These are phyloP conservation scores for Hoplodrina ambigua DNA, from an alignment of 2,888 invertebrate genomes.

Conservation along the genomic window DNA sequence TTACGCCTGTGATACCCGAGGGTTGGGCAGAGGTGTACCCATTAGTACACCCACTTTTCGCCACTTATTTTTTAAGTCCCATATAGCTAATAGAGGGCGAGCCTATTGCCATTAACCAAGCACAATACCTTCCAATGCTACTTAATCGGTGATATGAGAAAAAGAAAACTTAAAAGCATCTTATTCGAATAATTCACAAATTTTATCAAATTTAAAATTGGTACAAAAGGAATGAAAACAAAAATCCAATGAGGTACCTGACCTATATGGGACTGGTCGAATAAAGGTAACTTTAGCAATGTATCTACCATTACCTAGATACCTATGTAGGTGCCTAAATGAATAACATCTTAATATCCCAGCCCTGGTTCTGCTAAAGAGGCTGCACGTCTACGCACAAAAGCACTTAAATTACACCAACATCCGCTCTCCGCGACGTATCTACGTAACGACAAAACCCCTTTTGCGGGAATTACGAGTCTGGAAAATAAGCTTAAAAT, in stretches of 20 bases:
- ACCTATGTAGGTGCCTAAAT: conserved; percentile 12
- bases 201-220: no score
- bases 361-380: conserved; percentile 29
- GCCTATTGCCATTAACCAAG: no score
- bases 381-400: conserved; percentile 52
- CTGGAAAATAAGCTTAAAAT: conserved; percentile 66
- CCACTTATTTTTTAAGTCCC: no score
- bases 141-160: no score
- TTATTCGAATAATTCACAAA: no score
- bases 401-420: conserved; percentile 60
- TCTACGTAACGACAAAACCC: conserved; percentile 55
- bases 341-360: conserved; percentile 42
- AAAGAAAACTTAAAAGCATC: no score
- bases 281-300: not conserved
- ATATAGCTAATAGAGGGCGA: no score
- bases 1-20: no score
- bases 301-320: not conserved
- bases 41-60: no score
- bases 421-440: conserved; percentile 34
- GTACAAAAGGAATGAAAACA: not conserved
- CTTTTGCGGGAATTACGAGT: conserved; percentile 57
- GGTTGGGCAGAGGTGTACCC: no score
- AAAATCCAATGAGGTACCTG: not conserved
- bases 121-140: no score
- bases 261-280: not conserved